A percentile compares a stretch with the other conserved stretches of the same genome.
These are phyloP conservation scores for Phylloscopus whistleri DNA, from an alignment of 2,113 vertebrate species.

Conservation along the genomic window DNA sequence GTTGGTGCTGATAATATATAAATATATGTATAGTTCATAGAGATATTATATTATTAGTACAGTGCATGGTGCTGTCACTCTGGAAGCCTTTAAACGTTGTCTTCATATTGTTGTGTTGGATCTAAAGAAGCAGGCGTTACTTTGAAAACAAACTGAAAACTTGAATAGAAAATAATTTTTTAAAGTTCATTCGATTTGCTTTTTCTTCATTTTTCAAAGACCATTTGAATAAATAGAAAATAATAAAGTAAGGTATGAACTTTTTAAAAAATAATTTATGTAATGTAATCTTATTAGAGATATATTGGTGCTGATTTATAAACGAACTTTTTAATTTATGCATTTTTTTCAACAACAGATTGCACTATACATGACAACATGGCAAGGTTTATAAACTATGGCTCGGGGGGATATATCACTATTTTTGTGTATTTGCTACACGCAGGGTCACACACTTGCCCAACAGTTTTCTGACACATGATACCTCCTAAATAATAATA, in stretches of 20 bases:
- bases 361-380: slow-evolving; percentile 78
- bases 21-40: slow-evolving; percentile 72
- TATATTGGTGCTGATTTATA: slow-evolving; percentile 73
- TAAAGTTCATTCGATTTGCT: slow-evolving; percentile 62
- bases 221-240: slow-evolving; percentile 67
- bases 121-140: slow-evolving; percentile 59
- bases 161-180: slow-evolving; percentile 76
- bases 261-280: slow-evolving; percentile 75
- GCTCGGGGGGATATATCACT: slow-evolving; percentile 66
- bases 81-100: slow-evolving; percentile 74
- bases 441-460: slow-evolving; percentile 54
- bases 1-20: slow-evolving; percentile 65
- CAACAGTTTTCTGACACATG: slow-evolving; percentile 66
- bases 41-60: slow-evolving; percentile 76
- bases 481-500: slow-evolving; percentile 65
- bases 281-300: slow-evolving; percentile 67
- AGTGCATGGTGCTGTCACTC: slow-evolving; percentile 88
- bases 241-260: slow-evolving; percentile 53
- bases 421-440: slow-evolving; percentile 75
- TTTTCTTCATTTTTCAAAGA: slow-evolving; percentile 64
- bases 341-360: slow-evolving; percentile 72
- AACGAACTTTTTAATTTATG: slow-evolving; percentile 77
- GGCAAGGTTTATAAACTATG: slow-evolving; percentile 75
- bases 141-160: slow-evolving; percentile 66
- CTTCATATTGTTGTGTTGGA: slow-evolving; percentile 66